phyloP scores from a whole-genome alignment of 2,797 vertebrate genomes.

The Rousettus madagascariensis region DNA sequence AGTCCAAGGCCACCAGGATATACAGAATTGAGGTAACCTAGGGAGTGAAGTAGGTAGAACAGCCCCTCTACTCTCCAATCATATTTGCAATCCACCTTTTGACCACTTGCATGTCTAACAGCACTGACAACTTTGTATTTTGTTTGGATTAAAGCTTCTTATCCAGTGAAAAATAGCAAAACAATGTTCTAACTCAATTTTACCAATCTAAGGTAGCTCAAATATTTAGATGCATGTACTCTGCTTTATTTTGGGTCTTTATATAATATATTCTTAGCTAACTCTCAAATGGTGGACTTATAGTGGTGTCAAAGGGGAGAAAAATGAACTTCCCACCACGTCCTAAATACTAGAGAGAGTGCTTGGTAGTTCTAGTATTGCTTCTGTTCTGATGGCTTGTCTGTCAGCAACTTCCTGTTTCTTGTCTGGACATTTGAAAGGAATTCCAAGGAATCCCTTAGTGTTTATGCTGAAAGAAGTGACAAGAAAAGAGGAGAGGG shows the following conservation, averaged over 20 bases:
- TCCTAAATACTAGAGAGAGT: not conserved
- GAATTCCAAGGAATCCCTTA: not conserved
- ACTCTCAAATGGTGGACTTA: not conserved
- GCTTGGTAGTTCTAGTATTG: not conserved
- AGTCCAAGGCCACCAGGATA: too few relatives aligned
- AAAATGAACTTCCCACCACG: not conserved
- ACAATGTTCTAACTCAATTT: not conserved
- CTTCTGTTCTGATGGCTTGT: not conserved
- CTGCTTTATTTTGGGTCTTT: not conserved
- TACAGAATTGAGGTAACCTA: not conserved
- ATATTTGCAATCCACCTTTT: not conserved
- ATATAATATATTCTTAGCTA: not conserved
- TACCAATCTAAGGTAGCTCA: not conserved
- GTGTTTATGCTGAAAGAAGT: not conserved
- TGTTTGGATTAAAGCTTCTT: not conserved
- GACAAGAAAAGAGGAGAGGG: not conserved
- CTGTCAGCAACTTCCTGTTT: not conserved
- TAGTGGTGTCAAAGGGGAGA: not conserved
- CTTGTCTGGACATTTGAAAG: not conserved
- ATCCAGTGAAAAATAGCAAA: not conserved
- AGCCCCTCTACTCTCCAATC: not conserved
- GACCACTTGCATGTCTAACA: not conserved
- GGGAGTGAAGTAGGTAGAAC: too few relatives aligned
- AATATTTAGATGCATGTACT: not conserved
- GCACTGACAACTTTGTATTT: not conserved